Conservation (phyloP, 30 jellyfish, hydroid and myxozoan species). For the Phacellophora camtschatica region DNA sequence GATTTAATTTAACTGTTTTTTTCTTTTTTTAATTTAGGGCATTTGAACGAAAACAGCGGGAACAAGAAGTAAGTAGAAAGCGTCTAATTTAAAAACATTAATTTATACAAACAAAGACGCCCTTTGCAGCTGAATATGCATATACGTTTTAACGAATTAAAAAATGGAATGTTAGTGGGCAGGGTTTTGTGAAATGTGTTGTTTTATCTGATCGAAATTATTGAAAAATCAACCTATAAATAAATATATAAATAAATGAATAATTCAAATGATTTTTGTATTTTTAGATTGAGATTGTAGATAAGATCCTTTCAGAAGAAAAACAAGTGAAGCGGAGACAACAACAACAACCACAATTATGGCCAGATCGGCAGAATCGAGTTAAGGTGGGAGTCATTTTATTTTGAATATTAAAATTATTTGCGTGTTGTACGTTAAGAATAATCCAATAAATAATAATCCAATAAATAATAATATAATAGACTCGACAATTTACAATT, state of each 20-base stretch:
- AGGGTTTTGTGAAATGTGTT: too few species aligned
- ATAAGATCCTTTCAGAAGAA: conserved; percentile 80
- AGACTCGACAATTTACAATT: too few species aligned
- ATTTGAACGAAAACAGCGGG: conserved; percentile 91
- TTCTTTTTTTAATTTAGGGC: conserved; percentile 53
- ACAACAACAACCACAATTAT: conserved; percentile 85
- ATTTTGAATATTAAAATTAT: neutral
- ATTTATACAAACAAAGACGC: too few species aligned
- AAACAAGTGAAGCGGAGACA: conserved; percentile 81
- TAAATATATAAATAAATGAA: too few species aligned
- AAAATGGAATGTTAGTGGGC: too few species aligned
- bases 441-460: too few species aligned
- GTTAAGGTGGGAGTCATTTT: conserved; percentile 16
- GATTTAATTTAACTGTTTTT: neutral
- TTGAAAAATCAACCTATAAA: too few species aligned
- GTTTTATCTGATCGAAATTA: too few species aligned
- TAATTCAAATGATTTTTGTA: too few species aligned
- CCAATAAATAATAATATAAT: too few species aligned
- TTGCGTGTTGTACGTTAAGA: too few species aligned
- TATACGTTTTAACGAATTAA: neutral
- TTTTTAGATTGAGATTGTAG: conserved; percentile 79
- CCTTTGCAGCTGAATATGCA: neutral
- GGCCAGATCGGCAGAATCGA: conserved; percentile 80
- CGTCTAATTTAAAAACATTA: too few species aligned
- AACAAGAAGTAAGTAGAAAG: conserved; percentile 58